phyloP scores from a whole-genome alignment of 2,888 invertebrate species.

The Sinentomon sp. region DNA sequence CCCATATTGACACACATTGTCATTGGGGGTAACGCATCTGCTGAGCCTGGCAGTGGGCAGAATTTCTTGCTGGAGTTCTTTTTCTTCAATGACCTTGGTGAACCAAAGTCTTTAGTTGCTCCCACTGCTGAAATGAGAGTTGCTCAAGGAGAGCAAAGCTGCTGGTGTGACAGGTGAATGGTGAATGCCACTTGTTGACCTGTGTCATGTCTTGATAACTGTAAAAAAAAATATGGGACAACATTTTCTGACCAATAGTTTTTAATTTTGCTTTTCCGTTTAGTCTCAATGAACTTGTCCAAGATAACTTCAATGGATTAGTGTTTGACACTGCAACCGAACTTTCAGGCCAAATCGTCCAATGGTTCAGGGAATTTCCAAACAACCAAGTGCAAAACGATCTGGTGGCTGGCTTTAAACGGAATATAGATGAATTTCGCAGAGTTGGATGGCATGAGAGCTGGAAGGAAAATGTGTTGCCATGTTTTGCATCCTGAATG shows the following conservation, averaged over 20 bases:
- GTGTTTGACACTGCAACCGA: conserved; percentile 44
- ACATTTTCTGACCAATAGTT: conserved; percentile 3
- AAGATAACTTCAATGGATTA: conserved; percentile 53
- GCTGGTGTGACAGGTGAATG: no score
- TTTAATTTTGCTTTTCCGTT: no score
- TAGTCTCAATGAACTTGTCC: conserved; percentile 61
- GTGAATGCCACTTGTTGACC: no score
- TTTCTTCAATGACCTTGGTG: no score
- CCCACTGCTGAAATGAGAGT: no score
- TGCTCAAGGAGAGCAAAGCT: no score
- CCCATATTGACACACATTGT: no score
- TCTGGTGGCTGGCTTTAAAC: conserved; percentile 32
- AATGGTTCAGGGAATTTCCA: conserved; percentile 59
- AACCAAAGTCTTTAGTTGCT: no score
- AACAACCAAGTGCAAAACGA: no score
- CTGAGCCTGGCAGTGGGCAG: not conserved
- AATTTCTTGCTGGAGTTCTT: no score
- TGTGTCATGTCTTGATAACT: no score
- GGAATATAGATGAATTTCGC: conserved; percentile 37
- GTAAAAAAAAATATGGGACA: not conserved
- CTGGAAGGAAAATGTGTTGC: conserved; percentile 32
- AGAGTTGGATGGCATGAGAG: conserved; percentile 51
- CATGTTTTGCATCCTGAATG: no score
- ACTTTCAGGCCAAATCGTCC: conserved; percentile 34
- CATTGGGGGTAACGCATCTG: not conserved